These are phyloP conservation scores for Nyctibius bracteatus DNA, from an alignment of 2,113 vertebrate genomes.

Conservation along the genomic window DNA sequence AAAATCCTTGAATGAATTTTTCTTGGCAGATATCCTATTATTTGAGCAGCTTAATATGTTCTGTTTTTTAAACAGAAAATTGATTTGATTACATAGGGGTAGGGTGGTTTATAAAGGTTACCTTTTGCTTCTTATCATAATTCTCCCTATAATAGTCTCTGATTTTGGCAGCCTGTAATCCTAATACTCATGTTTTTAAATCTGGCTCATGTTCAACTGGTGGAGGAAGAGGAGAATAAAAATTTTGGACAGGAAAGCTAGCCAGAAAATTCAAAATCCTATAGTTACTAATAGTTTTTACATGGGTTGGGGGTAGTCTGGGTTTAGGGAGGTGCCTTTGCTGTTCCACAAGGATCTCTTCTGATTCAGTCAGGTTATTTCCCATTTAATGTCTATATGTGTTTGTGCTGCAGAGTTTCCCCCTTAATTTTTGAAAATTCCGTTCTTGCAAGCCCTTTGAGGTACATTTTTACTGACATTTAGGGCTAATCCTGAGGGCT, in stretches of 20 bases:
- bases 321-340: background rate
- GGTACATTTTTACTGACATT: background rate
- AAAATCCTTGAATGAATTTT: background rate
- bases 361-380: background rate
- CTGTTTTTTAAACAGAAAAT: background rate
- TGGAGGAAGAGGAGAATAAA: background rate
- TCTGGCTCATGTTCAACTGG: background rate
- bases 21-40: background rate
- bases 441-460: background rate
- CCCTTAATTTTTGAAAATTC: background rate
- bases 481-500: background rate
- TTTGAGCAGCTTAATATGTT: background rate
- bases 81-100: background rate
- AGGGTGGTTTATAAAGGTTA: background rate
- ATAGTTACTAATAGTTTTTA: background rate
- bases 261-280: background rate
- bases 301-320: background rate
- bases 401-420: background rate
- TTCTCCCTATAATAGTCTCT: background rate
- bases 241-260: background rate
- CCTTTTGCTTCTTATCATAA: background rate
- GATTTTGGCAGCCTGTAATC: background rate
- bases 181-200: background rate
- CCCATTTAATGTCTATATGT: background rate
- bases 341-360: background rate